Base-by-base conservation (phyloP, 2,888 invertebrate species). In the Geophilus truncorum region DNA sequence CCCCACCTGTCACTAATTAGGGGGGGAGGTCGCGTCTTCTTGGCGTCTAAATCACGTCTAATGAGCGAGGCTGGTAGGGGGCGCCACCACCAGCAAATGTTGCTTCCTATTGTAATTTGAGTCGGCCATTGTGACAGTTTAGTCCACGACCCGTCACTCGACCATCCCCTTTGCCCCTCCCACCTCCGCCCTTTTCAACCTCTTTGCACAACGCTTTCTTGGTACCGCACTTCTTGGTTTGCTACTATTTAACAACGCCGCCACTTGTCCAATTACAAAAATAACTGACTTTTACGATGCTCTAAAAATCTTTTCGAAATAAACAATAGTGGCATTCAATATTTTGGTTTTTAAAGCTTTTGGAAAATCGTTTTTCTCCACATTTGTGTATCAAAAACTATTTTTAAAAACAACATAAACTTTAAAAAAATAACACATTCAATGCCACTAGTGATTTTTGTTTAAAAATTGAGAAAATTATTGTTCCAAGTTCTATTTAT, bases 1-100 rank as follows among this genome's bases (percentile, higher is more conserved):
- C 57, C 57, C 57, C 57, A 57, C 57, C 57, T 57, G 57, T 57
- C 57, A 57, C 57, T 57, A 57, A 57, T 57, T 57, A 57, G 57
- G 57, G 57, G 57, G 57, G 57, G 57, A 57, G 57, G 57, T 57
- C 57, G 57, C 57, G 57, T 57, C 57, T 57, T 57, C 57, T 57
- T 57, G 57, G 57, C 57, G 57, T 57, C 57, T 57, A 57, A 57
- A 57, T 57, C 57, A 57, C 57, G 57, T 57, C 57, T 57, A 57
- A 57, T 57, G 57, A 57, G 57, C 18, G 57, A 57, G 57, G 57
- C 57, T 7, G 57, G 57, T 9, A 57, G 57, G 57, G 57, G 57
- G 57, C 57, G 57, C 57, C 57, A 57, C 57, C n/a, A 23, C 57
- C 57, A 57, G 57, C 57, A 57, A 57, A 57, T 57, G 57, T 57